Percentiles rank a stretch among this genome's conserved stretches.
phyloP scores from a whole-genome alignment of 1,140 invertebrate species.

The Brachionus koreanus region DNA sequence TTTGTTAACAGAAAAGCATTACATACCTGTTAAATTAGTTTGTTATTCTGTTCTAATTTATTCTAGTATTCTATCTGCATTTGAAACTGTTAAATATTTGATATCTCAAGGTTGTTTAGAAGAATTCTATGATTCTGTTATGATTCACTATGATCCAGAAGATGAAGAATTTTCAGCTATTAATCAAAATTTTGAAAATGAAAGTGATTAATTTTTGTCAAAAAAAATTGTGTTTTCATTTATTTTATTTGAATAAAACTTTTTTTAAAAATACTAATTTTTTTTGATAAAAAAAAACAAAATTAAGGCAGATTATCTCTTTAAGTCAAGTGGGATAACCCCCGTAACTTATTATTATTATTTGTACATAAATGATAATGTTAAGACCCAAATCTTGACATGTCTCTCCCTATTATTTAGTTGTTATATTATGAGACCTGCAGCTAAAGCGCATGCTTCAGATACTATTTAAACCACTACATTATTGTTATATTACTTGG shows the following conservation, averaged over 20 bases:
- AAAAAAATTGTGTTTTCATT: background rate
- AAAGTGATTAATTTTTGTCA: background rate
- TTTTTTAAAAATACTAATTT: background rate
- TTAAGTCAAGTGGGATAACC: too few relatives aligned
- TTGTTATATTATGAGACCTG: too few relatives aligned
- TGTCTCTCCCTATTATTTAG: too few relatives aligned
- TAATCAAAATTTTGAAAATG: background rate
- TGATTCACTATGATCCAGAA: background rate
- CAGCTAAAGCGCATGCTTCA: too few relatives aligned
- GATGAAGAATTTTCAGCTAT: background rate
- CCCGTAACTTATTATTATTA: too few relatives aligned
- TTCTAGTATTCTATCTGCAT: slow-evolving; percentile 28
- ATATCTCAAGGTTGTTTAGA: slow-evolving; percentile 9
- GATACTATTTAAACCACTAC: too few relatives aligned
- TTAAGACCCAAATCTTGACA: too few relatives aligned
- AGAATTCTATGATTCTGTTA: background rate
- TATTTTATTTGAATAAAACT: background rate
- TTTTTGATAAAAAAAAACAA: background rate
- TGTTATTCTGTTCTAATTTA: slow-evolving; percentile 37
- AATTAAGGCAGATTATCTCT: too few relatives aligned
- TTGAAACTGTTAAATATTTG: slow-evolving; percentile 36
- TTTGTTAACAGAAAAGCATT: slow-evolving; percentile 25
- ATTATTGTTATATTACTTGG: too few relatives aligned
- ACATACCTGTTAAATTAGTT: slow-evolving; percentile 34
- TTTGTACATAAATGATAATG: too few relatives aligned